Percentiles rank a stretch among this genome's conserved stretches.
Conservation (phyloP, 2,797 vertebrate genomes). For the Nannoperca obscura region DNA sequence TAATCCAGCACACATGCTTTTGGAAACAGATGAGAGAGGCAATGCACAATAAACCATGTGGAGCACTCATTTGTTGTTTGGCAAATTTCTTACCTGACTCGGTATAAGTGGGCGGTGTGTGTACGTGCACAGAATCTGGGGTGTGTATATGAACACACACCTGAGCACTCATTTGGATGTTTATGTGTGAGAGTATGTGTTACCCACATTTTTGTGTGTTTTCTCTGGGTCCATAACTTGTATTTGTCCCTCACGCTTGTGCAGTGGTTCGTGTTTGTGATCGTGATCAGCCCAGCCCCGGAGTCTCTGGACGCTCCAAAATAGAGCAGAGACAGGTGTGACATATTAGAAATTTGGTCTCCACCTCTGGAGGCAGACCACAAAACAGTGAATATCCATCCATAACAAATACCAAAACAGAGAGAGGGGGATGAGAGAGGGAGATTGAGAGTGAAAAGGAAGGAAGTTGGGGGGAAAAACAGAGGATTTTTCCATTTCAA, state of each 20-base stretch:
- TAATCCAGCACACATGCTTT: constrained; percentile 63
- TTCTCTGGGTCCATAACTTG: background rate
- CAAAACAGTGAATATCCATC: constrained; percentile 54
- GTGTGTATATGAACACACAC: constrained; percentile 13
- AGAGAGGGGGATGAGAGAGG: background rate
- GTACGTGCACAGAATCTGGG: background rate
- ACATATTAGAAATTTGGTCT: constrained; percentile 55
- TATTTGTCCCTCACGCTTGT: background rate
- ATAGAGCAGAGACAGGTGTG: constrained; percentile 56
- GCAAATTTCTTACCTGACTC: constrained; percentile 50
- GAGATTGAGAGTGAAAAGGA: constrained; percentile 16
- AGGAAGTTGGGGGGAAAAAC: background rate
- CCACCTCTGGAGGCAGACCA: constrained; percentile 29
- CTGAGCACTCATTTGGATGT: constrained; percentile 14
- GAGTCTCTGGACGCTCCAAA: constrained; percentile 27
- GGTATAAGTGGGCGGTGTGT: constrained; percentile 31
- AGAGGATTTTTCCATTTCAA: constrained; percentile 55
- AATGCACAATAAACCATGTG: constrained; percentile 47
- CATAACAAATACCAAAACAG: constrained; percentile 27
- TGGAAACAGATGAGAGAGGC: constrained; percentile 45
- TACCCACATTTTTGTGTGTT: background rate
- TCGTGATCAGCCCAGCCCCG: constrained; percentile 16
- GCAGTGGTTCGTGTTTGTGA: constrained; percentile 9
- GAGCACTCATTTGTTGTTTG: constrained; percentile 55
- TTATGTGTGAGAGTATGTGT: background rate